Evolutionary conservation across 2,797 vertebrate species (phyloP), one percentile per base, ranked within the genome.

Genomic region (Argyrosomus regius): DNA sequence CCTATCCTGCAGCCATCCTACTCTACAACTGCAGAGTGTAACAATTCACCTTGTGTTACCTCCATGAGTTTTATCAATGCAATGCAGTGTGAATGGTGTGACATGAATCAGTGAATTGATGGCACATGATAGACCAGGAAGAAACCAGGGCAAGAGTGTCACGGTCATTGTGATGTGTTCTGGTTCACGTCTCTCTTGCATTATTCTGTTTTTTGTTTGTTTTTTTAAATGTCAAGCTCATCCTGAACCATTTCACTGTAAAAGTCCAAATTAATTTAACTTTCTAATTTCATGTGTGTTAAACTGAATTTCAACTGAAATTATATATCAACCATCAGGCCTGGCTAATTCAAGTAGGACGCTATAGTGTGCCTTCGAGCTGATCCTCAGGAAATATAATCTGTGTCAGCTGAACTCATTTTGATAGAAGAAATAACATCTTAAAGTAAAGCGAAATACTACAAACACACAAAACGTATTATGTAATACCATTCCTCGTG

Each of bases 41-140:
- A 49, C 48, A 28, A 54, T 69, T 82, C 75, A 72, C 63, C 45
- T 76, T 71, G 75, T 71, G 58, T 66, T 75, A 52, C 54, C 74
- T 78, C 26, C 24, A 20, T 12, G 50, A 46, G 31, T 70, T 63
- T 61, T 46, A 80, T 78, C 61, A 81, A 81, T 72, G 46, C 46
- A 61, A 60, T 28, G 48, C 59, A 31, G 81, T 45, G 48, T 39
- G 77, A 84, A 78, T 10, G 7, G 20, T 12, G 63, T 17, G 18
- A 59, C 41, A 45, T 62, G 61, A 35, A 39, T 9, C 35, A 52
- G 20, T 48, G 4, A 57, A 66, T 17, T 64, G 41, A 73, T 62
- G 10, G 20, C 20, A 26, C 64, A 54, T 17, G 17, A 57, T 24
- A 11, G 20, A 59, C 1, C 22, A 17, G 46, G 48, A 24, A 41